Percentiles rank a stretch among this genome's conserved stretches.
Evolutionary conservation across 2,113 vertebrate species (phyloP).

Genomic region (Cyanoramphus novaezelandiae): DNA sequence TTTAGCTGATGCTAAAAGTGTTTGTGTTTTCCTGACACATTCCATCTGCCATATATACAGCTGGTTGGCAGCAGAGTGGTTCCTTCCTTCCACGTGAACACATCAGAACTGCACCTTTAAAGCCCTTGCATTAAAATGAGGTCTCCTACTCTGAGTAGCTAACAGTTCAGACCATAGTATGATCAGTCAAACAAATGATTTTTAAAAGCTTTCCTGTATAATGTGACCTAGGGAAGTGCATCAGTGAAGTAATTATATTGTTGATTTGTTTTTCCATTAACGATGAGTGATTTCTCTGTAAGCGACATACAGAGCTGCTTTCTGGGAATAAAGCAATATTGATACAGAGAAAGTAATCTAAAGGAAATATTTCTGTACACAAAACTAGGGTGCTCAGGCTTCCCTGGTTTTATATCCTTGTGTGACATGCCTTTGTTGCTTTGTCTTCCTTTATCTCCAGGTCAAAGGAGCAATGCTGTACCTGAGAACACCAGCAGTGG

Average conservation of each 20-base stretch:
- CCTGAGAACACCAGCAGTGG: slow-evolving; percentile 2
- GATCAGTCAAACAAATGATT: slow-evolving; percentile 36
- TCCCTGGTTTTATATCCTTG: slow-evolving; percentile 33
- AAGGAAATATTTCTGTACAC: background rate
- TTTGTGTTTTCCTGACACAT: background rate
- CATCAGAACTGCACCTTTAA: background rate
- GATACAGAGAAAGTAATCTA: background rate
- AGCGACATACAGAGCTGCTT: background rate
- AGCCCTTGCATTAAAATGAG: background rate
- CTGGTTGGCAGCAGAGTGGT: background rate
- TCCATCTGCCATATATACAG: background rate
- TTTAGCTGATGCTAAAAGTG: background rate
- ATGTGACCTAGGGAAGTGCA: slow-evolving; percentile 19
- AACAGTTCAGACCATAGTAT: background rate
- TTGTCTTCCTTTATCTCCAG: slow-evolving; percentile 59
- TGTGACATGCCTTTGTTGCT: slow-evolving; percentile 29
- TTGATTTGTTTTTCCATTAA: slow-evolving; percentile 52
- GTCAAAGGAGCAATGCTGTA: slow-evolving; percentile 52
- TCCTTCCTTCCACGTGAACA: background rate
- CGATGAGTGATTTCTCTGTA: slow-evolving; percentile 28
- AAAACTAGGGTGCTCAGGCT: background rate
- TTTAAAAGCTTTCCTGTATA: slow-evolving; percentile 40
- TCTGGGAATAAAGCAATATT: background rate
- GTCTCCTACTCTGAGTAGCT: background rate
- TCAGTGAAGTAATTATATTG: background rate